Evolutionary conservation across 53 echinoderm and acorn worm genomes (phyloP).

Genomic region (Luidia sarsii): DNA sequence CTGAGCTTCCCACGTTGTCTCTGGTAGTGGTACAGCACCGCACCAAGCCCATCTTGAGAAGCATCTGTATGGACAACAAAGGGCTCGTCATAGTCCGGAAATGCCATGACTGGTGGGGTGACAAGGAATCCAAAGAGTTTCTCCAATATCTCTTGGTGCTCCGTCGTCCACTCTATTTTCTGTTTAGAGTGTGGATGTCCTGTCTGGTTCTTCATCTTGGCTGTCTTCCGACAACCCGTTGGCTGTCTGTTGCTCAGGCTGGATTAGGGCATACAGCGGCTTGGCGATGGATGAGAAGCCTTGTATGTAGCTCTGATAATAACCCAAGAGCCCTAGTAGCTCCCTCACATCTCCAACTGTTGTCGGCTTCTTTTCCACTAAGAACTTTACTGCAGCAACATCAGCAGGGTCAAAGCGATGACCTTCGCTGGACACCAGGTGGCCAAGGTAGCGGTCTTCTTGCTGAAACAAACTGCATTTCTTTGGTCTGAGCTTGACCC

Average conservation of each 20-base stretch:
- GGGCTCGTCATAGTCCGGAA: constrained; percentile 24
- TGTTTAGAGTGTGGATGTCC: not conserved
- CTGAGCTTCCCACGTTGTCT: not conserved
- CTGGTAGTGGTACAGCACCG: constrained; percentile 41
- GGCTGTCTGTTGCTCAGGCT: not conserved
- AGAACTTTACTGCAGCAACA: constrained; percentile 5
- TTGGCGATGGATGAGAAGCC: constrained; percentile 35
- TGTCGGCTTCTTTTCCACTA: constrained; percentile 37
- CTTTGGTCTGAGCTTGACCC: constrained; percentile 55
- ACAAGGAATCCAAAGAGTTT: not conserved
- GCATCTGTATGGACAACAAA: constrained; percentile 43
- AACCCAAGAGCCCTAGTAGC: constrained; percentile 48
- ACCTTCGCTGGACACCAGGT: constrained; percentile 44
- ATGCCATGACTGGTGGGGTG: constrained; percentile 49
- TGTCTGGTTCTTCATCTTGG: not conserved
- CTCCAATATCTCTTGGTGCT: constrained; percentile 23
- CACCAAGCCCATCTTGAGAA: constrained; percentile 11
- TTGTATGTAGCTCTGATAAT: constrained; percentile 39
- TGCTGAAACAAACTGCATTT: constrained; percentile 57
- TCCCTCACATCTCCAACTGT: constrained; percentile 59
- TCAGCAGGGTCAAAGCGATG: constrained; percentile 50
- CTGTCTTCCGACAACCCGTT: not conserved
- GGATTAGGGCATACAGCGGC: constrained; percentile 56
- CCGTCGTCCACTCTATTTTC: constrained; percentile 7
- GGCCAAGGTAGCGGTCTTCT: constrained; percentile 55